These are phyloP conservation scores for Drusus annulatus DNA, from an alignment of 1,140 invertebrate species.

Conservation along the genomic window DNA sequence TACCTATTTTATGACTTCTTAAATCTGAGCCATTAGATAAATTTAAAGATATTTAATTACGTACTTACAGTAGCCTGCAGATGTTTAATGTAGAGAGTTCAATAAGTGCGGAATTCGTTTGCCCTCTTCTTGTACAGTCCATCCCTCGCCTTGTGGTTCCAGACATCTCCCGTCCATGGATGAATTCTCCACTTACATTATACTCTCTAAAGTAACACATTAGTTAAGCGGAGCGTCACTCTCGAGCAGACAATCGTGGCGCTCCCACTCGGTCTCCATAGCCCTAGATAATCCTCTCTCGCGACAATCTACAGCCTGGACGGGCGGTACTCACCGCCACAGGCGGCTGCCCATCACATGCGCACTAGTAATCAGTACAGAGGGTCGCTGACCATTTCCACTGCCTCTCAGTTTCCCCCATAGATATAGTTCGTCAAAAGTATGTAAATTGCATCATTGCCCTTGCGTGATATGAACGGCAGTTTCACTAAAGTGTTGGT, in stretches of 20 bases:
- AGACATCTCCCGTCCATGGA: slow-evolving; percentile 39
- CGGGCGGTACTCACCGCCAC: too few species aligned
- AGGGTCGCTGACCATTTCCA: slow-evolving; percentile 44
- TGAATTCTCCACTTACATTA: slow-evolving; percentile 24
- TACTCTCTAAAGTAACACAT: background rate
- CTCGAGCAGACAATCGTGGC: background rate
- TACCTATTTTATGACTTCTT: slow-evolving; percentile 53
- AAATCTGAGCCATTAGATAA: slow-evolving; percentile 57
- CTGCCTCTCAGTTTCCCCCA: slow-evolving; percentile 39
- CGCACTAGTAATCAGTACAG: background rate
- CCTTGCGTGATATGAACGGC: slow-evolving; percentile 36
- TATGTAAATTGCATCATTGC: slow-evolving; percentile 35
- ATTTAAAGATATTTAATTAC: slow-evolving; percentile 49
- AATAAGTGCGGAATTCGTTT: slow-evolving; percentile 41
- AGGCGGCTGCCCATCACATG: background rate
- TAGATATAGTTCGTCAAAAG: slow-evolving; percentile 35
- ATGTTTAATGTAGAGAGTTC: slow-evolving; percentile 47
- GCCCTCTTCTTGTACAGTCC: slow-evolving; percentile 13
- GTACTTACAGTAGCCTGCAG: slow-evolving; percentile 51
- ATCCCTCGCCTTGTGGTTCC: slow-evolving; percentile 17
- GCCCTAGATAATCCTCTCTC: too few species aligned
- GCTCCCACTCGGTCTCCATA: too few species aligned
- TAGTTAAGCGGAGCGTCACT: too few species aligned
- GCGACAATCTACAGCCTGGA: too few species aligned
- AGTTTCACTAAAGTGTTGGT: slow-evolving; percentile 14